These are phyloP conservation scores for Onychomys arenicola DNA, from an alignment of 2,797 vertebrate species.

Conservation along the genomic window DNA sequence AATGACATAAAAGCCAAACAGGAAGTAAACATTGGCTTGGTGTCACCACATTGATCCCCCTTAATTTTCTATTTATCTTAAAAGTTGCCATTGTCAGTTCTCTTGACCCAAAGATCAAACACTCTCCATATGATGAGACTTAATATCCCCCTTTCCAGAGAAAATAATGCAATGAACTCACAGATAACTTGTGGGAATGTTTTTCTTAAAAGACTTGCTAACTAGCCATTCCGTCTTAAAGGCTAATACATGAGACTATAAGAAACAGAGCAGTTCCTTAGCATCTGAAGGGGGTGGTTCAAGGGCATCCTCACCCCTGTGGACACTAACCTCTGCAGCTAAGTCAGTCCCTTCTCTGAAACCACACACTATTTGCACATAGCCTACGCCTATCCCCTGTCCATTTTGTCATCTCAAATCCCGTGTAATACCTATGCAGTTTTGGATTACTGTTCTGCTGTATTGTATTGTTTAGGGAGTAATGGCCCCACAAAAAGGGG, in stretches of 20 bases:
- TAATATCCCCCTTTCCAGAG: not conserved
- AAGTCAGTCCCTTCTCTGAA: not conserved
- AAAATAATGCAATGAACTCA: constrained; percentile 35
- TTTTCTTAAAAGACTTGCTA: constrained; percentile 26
- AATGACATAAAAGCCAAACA: not conserved
- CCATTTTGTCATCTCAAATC: not conserved
- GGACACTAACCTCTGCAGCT: not conserved
- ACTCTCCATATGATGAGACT: not conserved
- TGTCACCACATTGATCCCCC: not conserved
- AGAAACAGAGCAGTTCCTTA: not conserved
- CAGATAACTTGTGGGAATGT: not conserved
- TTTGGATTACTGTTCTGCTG: not conserved
- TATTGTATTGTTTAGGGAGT: not conserved
- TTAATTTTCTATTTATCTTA: not conserved
- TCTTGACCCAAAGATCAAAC: not conserved
- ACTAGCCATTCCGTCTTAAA: not conserved
- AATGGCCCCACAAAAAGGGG: not conserved
- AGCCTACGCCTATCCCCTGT: not conserved
- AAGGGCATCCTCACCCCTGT: not conserved
- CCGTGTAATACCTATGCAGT: not conserved
- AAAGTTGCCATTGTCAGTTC: not conserved
- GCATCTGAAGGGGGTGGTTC: not conserved
- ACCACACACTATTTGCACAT: not conserved
- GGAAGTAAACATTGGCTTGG: not conserved
- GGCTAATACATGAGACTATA: not conserved